Evolutionary conservation across 1,140 invertebrate genomes (phyloP).

Genomic region (Rhyacophila brunnea): DNA sequence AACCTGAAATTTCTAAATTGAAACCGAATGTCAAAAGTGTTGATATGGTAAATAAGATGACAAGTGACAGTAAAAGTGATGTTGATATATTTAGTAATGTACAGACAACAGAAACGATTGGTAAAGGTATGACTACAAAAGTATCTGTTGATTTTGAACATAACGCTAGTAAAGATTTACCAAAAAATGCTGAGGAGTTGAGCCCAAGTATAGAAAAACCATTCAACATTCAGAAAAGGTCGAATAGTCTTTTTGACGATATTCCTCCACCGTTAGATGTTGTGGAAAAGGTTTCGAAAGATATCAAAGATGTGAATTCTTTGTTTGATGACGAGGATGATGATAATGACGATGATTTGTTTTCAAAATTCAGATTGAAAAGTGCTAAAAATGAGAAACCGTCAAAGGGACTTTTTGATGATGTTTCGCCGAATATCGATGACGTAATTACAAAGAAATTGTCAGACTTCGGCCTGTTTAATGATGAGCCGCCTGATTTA

Average conservation of each 20-base stretch:
- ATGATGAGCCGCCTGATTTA: constrained; percentile 28
- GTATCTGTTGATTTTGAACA: too few species aligned
- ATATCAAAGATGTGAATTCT: constrained; percentile 17
- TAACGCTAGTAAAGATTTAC: too few species aligned
- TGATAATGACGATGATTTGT: constrained; percentile 23
- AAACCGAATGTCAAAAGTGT: too few species aligned
- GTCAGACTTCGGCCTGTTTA: constrained; percentile 12
- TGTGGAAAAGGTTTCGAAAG: constrained; percentile 9
- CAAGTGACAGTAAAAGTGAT: too few species aligned
- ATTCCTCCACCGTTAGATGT: constrained; percentile 9
- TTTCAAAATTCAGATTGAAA: constrained; percentile 36
- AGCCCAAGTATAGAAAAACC: neutral
- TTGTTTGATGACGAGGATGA: constrained; percentile 27
- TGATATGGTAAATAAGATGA: too few species aligned
- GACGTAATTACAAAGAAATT: neutral
- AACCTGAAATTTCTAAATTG: too few species aligned
- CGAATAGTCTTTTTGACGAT: constrained; percentile 20
- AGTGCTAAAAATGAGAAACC: neutral
- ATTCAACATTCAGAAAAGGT: constrained; percentile 4
- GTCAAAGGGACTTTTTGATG: constrained; percentile 11
- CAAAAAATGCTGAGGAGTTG: too few species aligned
- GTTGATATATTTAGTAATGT: too few species aligned
- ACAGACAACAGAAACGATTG: too few species aligned
- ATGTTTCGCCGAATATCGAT: neutral
- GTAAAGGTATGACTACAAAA: too few species aligned